Percentiles rank a stretch among this genome's conserved stretches.
These are phyloP conservation scores for Lasius platythorax DNA, from an alignment of 2,888 invertebrate species.

Conservation along the genomic window DNA sequence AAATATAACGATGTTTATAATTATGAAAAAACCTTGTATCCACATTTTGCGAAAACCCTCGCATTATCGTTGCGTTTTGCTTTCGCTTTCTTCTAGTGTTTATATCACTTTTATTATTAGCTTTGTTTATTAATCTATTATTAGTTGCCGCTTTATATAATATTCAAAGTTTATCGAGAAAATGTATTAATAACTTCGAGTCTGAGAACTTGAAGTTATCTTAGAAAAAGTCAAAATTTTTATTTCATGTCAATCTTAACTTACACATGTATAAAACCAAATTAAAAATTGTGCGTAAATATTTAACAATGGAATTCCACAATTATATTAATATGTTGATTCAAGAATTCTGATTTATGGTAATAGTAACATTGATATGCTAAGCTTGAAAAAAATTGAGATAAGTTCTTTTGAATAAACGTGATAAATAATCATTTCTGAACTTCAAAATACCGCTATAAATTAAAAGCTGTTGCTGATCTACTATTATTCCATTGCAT, in stretches of 20 bases:
- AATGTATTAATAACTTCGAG: conserved; percentile 1
- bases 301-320: neutral
- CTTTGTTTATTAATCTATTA: conserved; percentile 46
- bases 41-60: conserved; percentile 24
- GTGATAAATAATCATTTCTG: neutral
- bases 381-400: conserved; percentile 70
- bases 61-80: conserved; percentile 8
- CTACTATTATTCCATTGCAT: neutral
- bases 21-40: conserved; percentile 16
- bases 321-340: neutral
- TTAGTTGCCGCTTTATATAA: conserved; percentile 41
- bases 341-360: neutral
- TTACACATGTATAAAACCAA: neutral
- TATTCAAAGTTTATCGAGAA: conserved; percentile 36
- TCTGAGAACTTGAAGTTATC: neutral
- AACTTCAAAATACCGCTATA: neutral
- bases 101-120: conserved; percentile 49
- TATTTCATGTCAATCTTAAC: neutral
- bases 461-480: neutral
- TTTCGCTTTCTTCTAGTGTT: conserved; percentile 50
- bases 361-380: neutral
- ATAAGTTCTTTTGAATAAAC: neutral
- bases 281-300: neutral
- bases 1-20: conserved; percentile 39
- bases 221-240: neutral